Evolutionary conservation across 1,140 invertebrate species (phyloP), one percentile per base, ranked within the genome.

Genomic region (Drosophila navojoa): DNA sequence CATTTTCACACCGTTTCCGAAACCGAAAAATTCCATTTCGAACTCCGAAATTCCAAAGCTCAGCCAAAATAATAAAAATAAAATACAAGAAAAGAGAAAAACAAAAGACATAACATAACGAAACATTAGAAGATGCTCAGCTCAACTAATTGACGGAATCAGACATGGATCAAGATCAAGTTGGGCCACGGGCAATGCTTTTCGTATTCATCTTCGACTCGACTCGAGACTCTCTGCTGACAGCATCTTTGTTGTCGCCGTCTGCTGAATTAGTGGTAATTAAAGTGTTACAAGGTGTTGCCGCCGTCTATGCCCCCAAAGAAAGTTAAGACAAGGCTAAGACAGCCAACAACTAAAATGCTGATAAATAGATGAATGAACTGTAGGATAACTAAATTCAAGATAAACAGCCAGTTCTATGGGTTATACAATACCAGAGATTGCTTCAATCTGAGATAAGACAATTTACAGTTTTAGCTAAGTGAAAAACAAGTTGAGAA

Each of bases 251-350:
- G 71, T 38, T 59, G 45, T 42, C 69, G 62, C 70, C 35, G 58
- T 52, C 71, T 61, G 62, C 22, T 58, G 40, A 89, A 89, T 87
- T 89, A 89, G 66, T 70, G 55, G 72, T 70, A 89, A 89, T 87
- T 89, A 86, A 86, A 80, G 79, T 87, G 82, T 81, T 81, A 86
- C 78, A 86, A 81, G 71, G 75, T 86, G 63, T 86, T 73, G 35
- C 35, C 50, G 59, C 67, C 59, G 44, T 77, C 66, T 76, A 10
- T 15, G 73, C 19, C 64, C 77, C 66, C 60, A 40, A 86, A 78
- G 81, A 85, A 85, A 81, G 81, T 61, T 59, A 45, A 64, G 53
- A 42, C 62, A 15, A 76, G 68, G 55, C 49, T 42, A 44, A 44
- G 13, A 50, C n/a, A 63, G 49, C 15, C 42, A 50, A 25, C 70